A percentile compares a stretch with the other conserved stretches of the same genome.
Evolutionary conservation across 2,888 invertebrate species (phyloP).

Genomic region (Rambutsinella grinnellia): DNA sequence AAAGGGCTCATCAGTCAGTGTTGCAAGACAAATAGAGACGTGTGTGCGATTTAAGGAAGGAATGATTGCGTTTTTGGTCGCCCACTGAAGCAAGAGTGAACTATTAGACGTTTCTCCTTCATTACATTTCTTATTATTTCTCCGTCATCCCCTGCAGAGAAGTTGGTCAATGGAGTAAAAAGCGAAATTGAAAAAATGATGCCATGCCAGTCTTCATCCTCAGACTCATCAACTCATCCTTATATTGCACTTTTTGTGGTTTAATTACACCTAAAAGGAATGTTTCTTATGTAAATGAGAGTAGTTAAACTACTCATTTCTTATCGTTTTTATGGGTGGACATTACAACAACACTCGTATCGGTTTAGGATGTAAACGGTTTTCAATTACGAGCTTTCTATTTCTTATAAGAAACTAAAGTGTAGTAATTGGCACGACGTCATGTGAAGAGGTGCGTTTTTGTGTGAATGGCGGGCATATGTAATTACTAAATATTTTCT

Average conservation of each 20-base stretch:
- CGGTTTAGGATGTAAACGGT: no score
- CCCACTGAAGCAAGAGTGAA: no score
- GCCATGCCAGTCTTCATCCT: not conserved
- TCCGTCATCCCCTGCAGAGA: not conserved
- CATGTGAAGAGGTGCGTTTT: not conserved
- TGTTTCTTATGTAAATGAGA: not conserved
- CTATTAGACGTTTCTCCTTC: not conserved
- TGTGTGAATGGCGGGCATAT: no score
- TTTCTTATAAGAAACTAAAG: not conserved
- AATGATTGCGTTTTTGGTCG: no score
- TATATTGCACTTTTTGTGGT: not conserved
- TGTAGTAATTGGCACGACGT: not conserved
- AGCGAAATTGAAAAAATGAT: not conserved
- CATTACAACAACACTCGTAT: not conserved
- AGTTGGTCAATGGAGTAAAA: not conserved
- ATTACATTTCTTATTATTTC: not conserved
- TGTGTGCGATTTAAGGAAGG: no score
- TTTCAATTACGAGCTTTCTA: not conserved
- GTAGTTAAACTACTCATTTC: not conserved
- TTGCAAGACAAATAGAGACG: not conserved
- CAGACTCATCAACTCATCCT: not conserved
- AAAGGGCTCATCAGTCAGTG: not conserved
- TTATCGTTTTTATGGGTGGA: not conserved
- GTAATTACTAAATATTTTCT: no score
- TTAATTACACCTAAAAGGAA: constrained; percentile 8